These are phyloP conservation scores for Torymus tubicola DNA, from an alignment of 2,888 invertebrate species.

Conservation along the genomic window DNA sequence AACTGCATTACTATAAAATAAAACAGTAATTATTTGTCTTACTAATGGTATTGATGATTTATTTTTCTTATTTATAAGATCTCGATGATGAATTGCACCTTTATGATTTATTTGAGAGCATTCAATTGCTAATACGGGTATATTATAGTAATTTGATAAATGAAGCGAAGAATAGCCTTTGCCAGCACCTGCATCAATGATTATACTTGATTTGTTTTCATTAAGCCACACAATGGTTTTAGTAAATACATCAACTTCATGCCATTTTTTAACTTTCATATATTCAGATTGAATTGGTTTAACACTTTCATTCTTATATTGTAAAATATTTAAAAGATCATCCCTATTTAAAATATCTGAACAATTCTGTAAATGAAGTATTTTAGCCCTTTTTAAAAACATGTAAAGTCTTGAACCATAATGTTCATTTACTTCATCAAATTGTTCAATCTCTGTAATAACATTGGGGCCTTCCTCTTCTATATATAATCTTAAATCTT, in stretches of 20 bases:
- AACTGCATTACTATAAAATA: too few species aligned
- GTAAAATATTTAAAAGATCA: constrained; percentile 72
- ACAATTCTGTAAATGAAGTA: constrained; percentile 67
- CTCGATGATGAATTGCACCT: constrained; percentile 80
- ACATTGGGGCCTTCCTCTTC: constrained; percentile 61
- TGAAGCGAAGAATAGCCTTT: constrained; percentile 87
- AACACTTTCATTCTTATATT: constrained; percentile 66
- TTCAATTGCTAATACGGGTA: constrained; percentile 90
- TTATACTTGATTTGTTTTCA: constrained; percentile 60
- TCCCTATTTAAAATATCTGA: constrained; percentile 56
- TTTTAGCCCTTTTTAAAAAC: constrained; percentile 62
- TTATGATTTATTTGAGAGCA: constrained; percentile 82
- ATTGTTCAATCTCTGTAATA: constrained; percentile 37
- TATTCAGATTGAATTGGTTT: constrained; percentile 77
- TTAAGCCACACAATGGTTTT: constrained; percentile 63
- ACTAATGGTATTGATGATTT: constrained; percentile 66
- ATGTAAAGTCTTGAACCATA: constrained; percentile 50
- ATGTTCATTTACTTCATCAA: constrained; percentile 43
- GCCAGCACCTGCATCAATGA: constrained; percentile 92
- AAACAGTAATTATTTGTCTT: constrained; percentile 9
- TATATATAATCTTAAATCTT: constrained; percentile 78
- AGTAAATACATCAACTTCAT: constrained; percentile 79
- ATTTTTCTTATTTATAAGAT: constrained; percentile 60
- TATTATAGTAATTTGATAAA: constrained; percentile 82
- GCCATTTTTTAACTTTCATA: constrained; percentile 88